Percentiles rank a stretch among this genome's conserved stretches.
Evolutionary conservation across 2,888 invertebrate genomes (phyloP).

Genomic region (Cryptus viduatorius): DNA sequence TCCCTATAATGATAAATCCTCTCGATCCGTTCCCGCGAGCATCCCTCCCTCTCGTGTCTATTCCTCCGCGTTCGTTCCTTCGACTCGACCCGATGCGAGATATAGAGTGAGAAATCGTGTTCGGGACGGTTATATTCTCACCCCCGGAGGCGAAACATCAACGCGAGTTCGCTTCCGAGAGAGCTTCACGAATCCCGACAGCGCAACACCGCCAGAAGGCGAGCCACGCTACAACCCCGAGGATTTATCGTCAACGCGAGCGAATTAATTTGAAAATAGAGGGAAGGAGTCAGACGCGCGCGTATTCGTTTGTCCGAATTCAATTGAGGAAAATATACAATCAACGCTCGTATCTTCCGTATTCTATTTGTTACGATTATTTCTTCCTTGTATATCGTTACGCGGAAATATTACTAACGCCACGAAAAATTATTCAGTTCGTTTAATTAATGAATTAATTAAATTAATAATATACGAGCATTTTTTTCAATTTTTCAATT

Average conservation of each 20-base stretch:
- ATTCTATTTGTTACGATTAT: not conserved
- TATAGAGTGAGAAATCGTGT: constrained; percentile 34
- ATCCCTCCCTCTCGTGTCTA: constrained; percentile 18
- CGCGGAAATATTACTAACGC: too few species aligned
- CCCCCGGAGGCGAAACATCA: constrained; percentile 58
- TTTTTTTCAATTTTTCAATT: too few species aligned
- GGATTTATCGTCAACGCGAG: constrained; percentile 70
- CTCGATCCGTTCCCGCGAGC: not conserved
- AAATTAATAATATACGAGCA: not conserved
- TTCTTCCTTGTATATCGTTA: too few species aligned
- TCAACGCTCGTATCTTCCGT: not conserved
- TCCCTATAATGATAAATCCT: constrained; percentile 67
- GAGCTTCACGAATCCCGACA: constrained; percentile 58
- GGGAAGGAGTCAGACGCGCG: not conserved
- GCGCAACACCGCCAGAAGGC: constrained; percentile 32
- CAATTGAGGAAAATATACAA: constrained; percentile 68
- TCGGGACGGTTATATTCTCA: constrained; percentile 44
- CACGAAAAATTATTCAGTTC: not conserved
- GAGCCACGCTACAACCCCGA: constrained; percentile 52
- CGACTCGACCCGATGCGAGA: constrained; percentile 14
- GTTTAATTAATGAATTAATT: not conserved
- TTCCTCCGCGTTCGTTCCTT: constrained; percentile 21
- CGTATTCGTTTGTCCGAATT: constrained; percentile 61
- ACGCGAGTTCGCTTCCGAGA: constrained; percentile 49
- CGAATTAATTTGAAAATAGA: constrained; percentile 73